Evolutionary conservation across 2,888 invertebrate genomes (phyloP).

Genomic region (Acanthosepion esculentum): DNA sequence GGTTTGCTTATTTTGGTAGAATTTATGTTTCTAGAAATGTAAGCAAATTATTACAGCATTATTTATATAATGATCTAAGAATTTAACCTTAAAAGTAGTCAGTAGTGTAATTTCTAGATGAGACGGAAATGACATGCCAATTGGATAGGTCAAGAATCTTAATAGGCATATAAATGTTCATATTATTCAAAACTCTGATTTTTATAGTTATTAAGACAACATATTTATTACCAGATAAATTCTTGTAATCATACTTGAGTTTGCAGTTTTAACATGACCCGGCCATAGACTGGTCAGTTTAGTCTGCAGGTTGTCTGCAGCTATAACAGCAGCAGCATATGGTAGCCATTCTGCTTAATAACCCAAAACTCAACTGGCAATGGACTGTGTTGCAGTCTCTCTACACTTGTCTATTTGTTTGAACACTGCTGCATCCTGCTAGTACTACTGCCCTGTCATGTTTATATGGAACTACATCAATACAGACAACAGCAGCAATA

Average conservation of each 20-base stretch:
- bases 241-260: not conserved
- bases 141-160: too few species aligned
- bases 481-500: not conserved
- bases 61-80: too few species aligned
- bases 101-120: too few species aligned
- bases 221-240: too few species aligned
- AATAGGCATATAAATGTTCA: too few species aligned
- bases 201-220: not conserved
- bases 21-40: too few species aligned
- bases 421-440: not conserved
- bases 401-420: not conserved
- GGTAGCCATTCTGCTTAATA: not conserved
- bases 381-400: not conserved
- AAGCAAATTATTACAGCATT: too few species aligned
- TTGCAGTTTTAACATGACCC: not conserved
- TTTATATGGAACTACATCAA: constrained; percentile 21
- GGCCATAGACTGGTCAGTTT: not conserved
- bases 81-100: too few species aligned
- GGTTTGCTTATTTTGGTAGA: too few species aligned
- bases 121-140: too few species aligned
- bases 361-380: not conserved
- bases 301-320: not conserved
- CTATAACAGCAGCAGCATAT: not conserved
- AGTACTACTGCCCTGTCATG: constrained; percentile 33
- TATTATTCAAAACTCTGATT: too few species aligned